Base-by-base conservation (phyloP, 1,140 invertebrate species). In the Calliopsis andreniformis region DNA sequence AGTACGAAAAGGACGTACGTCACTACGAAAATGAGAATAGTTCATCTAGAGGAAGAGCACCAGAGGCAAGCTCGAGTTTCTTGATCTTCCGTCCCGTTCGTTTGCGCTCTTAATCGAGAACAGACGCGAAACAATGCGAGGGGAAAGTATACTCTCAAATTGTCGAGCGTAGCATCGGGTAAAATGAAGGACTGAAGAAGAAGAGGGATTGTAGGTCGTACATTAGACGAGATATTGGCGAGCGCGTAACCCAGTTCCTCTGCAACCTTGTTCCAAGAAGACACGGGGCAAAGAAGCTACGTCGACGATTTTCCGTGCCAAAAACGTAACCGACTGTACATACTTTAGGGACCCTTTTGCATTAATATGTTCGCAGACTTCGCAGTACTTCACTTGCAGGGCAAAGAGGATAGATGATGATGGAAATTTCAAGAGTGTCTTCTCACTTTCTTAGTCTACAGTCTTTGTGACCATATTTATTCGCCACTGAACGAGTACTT, bases 41-140 rank as follows among this genome's bases (percentile, higher is more conserved):
- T 20, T 20, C 51, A 23, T 64, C 51, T 43, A 16, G 39, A 51
- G 32, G 8, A 4, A 4, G 10, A 62, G 30, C 35, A 3, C 12
- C 10, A 2, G 32, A 8, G 28, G 20, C 55, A 43, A 45, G 51
- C 51, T 45, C 71, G 49, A 45, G 62, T 55, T 73, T 35, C 62
- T 45, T 42, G 49, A 73, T 73, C 43, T 55, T 25, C 28, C 18
- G 43, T 62, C 56, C 20, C 58, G 30, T 18, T n/a, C 47, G 71
- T 73, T 73, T 73, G 49, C 71, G 49, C 43, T 55, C 71, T 28
- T 73, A 73, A 73, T 73, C 56, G 71, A 56, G 62, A 67, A 43
- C 39, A 42, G 49, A 45, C 12, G 62, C 39, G 62, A 73, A 43
- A 73, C 62, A 73, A 73, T 73, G 62, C 62, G 32, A 55, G 16